phyloP scores from a whole-genome alignment of 2,113 vertebrate genomes.

The Pluvianellus socialis region DNA sequence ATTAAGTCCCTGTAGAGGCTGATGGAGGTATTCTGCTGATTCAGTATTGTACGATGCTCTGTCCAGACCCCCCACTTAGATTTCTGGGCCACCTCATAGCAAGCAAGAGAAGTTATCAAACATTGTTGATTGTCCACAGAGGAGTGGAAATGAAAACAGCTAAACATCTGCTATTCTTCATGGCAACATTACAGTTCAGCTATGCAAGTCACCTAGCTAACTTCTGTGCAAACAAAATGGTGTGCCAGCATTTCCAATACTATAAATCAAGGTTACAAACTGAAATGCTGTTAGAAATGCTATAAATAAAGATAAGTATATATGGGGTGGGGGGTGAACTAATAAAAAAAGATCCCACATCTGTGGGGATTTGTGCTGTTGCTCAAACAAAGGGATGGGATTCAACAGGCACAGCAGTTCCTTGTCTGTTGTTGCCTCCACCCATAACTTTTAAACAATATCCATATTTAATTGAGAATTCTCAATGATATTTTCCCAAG shows the following conservation, averaged over 20 bases:
- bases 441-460: conserved; percentile 8
- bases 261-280: conserved; percentile 40
- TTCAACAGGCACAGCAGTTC: conserved; percentile 29
- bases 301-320: conserved; percentile 14
- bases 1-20: not conserved
- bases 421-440: not conserved
- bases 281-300: conserved; percentile 1
- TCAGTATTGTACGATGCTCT: not conserved
- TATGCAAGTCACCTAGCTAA: not conserved
- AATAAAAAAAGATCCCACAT: not conserved
- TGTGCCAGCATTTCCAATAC: not conserved
- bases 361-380: conserved; percentile 18
- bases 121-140: not conserved
- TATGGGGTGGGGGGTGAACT: not conserved
- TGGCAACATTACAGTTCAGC: not conserved
- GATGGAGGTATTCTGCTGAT: not conserved
- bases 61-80: conserved; percentile 60
- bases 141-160: conserved; percentile 34
- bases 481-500: not conserved
- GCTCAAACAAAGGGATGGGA: conserved; percentile 23
- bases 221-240: not conserved
- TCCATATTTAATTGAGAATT: not conserved
- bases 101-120: conserved; percentile 26
- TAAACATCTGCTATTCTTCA: conserved; percentile 64
- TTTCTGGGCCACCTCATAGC: conserved; percentile 19